Evolutionary conservation across 2,797 vertebrate species (phyloP).

Genomic region (Danio albolineatus): DNA sequence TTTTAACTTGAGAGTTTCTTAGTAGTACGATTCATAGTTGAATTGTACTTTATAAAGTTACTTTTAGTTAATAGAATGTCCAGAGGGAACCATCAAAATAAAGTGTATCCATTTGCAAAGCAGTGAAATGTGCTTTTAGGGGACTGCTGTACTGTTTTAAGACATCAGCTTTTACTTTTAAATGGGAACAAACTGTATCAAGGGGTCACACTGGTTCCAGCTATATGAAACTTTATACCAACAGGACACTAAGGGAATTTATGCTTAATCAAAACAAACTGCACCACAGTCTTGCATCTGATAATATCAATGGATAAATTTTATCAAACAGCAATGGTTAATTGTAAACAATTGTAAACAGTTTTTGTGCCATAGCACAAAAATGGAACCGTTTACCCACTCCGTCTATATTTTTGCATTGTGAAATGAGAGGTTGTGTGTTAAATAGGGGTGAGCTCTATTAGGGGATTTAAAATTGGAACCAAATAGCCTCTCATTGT

Average conservation of each 20-base stretch:
- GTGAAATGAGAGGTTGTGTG: conserved; percentile 17
- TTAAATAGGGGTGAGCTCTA: conserved; percentile 31
- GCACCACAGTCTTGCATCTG: conserved; percentile 40
- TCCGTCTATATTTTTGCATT: conserved; percentile 8
- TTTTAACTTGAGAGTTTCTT: too few relatives aligned
- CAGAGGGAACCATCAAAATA: too few relatives aligned
- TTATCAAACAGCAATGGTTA: conserved; percentile 27
- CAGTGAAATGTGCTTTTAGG: background rate
- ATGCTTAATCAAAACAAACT: conserved; percentile 40
- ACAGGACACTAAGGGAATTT: conserved; percentile 17
- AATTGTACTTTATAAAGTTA: too few relatives aligned
- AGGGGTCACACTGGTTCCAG: conserved; percentile 10
- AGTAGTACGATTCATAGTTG: too few relatives aligned
- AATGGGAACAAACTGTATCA: conserved; percentile 32
- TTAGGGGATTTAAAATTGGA: conserved; percentile 42
- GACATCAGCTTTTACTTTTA: conserved; percentile 31
- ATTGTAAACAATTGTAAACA: conserved; percentile 4
- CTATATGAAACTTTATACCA: conserved; percentile 25
- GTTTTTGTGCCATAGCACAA: conserved; percentile 2
- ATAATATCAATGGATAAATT: conserved; percentile 35
- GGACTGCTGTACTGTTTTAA: background rate
- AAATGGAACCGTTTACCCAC: background rate
- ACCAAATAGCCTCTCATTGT: conserved; percentile 37
- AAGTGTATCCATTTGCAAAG: background rate
- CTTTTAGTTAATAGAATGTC: too few relatives aligned